Evolutionary conservation across 1,140 invertebrate genomes (phyloP).

Genomic region (Schmidtea mediterranea): DNA sequence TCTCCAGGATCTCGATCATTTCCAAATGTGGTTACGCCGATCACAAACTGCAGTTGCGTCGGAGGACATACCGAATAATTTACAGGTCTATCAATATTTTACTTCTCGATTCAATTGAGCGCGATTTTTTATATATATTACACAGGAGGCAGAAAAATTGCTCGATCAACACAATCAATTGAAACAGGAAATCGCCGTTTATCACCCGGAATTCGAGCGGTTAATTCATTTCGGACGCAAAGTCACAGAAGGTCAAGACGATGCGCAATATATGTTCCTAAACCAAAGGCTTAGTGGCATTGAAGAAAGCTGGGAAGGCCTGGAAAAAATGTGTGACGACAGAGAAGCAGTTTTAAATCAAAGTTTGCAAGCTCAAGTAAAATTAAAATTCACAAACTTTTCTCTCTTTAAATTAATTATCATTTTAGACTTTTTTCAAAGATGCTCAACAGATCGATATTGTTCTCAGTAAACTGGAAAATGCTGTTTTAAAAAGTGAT

Average conservation of each 20-base stretch:
- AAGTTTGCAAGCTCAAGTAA: slow-evolving; percentile 2
- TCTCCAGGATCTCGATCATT: slow-evolving; percentile 89
- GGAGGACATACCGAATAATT: slow-evolving; percentile 77
- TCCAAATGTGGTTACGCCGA: slow-evolving; percentile 92
- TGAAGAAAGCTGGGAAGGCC: slow-evolving; percentile 89
- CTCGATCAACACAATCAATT: slow-evolving; percentile 80
- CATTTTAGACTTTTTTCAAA: slow-evolving; percentile 58
- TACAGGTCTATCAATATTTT: slow-evolving; percentile 19
- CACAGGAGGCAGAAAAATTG: slow-evolving; percentile 72
- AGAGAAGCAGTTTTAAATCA: neutral
- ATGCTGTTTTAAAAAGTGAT: slow-evolving; percentile 70
- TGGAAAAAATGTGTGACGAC: slow-evolving; percentile 98
- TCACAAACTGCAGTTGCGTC: slow-evolving; percentile 79
- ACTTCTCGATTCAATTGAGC: no score
- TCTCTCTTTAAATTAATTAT: neutral
- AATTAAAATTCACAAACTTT: no score
- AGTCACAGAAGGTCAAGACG: slow-evolving; percentile 48
- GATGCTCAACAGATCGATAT: slow-evolving; percentile 93
- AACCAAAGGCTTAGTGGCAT: slow-evolving; percentile 65
- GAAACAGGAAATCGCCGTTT: slow-evolving; percentile 92
- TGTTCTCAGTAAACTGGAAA: slow-evolving; percentile 82
- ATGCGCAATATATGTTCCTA: slow-evolving; percentile 97
- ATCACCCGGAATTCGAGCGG: slow-evolving; percentile 77
- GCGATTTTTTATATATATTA: no score
- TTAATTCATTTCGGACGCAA: slow-evolving; percentile 98